Base-by-base conservation (phyloP, 1,140 invertebrate species). In the Delia radicum region DNA sequence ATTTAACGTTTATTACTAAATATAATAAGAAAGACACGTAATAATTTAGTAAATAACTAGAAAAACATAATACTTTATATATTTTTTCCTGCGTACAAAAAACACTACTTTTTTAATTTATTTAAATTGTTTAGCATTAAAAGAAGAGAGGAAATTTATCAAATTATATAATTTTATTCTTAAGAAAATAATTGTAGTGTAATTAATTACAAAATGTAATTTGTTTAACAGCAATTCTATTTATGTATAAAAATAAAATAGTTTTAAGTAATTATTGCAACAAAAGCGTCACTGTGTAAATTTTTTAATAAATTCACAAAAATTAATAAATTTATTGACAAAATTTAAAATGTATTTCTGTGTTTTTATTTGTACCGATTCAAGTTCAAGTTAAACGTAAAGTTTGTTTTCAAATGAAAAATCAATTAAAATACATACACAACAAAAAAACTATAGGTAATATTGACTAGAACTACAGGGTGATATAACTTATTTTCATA, bases 1-100 rank as follows among this genome's bases (percentile, higher is more conserved):
- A 61, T 73, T 73, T 75, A 75, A 75, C 62, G 74, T 75, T 75
- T 75, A 75, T 75, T 75, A 75, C 74, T 65, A 67, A 55, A 28
- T 73, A 73, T 48, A 73, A 3, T 28, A 55, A 15, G 13, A 73
- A 46, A 73, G 55, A 29, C 7, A 27, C 5, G 48, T 73, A 42
- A n/a, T 73, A 73, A 8, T 73, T 48, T 48, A 73, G 37, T 55
- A 24, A 48, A 73, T 18, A 48, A 33, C 18, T 24, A 73, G 29
- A 33, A 55, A 27, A 15, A 48, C 18, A 61, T 26, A 73, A 15
- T 73, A 73, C n/a, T 73, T 55, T 29, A 13, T 28, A 67, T 15
- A 67, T 28, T 29, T 42, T n/a, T 29, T 29, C 63, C 27, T 29
- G 29, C 31, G 63, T 29, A 29, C 63, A 67, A 29, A 67, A 67